Percentiles rank a stretch among this genome's conserved stretches.
phyloP scores from a whole-genome alignment of 2,113 vertebrate genomes.

The Hemiprocne comata region DNA sequence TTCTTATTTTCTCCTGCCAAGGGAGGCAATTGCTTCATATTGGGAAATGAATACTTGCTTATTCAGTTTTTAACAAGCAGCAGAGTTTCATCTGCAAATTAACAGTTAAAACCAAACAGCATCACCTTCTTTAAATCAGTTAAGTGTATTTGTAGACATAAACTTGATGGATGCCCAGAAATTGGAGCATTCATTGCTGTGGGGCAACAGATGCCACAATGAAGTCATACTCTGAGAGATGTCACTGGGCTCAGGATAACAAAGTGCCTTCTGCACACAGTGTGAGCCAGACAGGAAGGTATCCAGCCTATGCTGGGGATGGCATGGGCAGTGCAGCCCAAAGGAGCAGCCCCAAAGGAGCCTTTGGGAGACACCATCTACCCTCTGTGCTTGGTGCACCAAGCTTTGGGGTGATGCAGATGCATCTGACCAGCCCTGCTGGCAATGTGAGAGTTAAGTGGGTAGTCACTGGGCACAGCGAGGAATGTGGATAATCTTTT shows the following conservation, averaged over 20 bases:
- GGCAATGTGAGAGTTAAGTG: neutral
- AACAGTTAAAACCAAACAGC: neutral
- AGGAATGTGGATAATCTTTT: neutral
- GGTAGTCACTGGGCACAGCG: neutral
- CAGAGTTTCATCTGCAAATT: neutral
- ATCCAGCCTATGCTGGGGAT: accelerated
- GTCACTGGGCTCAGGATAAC: neutral
- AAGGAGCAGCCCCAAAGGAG: neutral
- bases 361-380: neutral
- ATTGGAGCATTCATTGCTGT: slow-evolving; percentile 4
- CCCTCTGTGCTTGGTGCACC: accelerated
- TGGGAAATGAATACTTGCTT: neutral
- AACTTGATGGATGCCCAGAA: slow-evolving; percentile 3
- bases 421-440: neutral
- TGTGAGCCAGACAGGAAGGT: neutral
- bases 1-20: neutral
- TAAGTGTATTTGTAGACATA: neutral
- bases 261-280: neutral
- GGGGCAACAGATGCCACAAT: slow-evolving; percentile 39
- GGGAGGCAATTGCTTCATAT: neutral
- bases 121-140: neutral
- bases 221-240: slow-evolving; percentile 28
- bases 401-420: neutral
- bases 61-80: neutral
- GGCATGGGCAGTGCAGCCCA: neutral